These are phyloP conservation scores for Steinernema hermaphroditum DNA, from an alignment of 2,888 invertebrate genomes.

Conservation along the genomic window DNA sequence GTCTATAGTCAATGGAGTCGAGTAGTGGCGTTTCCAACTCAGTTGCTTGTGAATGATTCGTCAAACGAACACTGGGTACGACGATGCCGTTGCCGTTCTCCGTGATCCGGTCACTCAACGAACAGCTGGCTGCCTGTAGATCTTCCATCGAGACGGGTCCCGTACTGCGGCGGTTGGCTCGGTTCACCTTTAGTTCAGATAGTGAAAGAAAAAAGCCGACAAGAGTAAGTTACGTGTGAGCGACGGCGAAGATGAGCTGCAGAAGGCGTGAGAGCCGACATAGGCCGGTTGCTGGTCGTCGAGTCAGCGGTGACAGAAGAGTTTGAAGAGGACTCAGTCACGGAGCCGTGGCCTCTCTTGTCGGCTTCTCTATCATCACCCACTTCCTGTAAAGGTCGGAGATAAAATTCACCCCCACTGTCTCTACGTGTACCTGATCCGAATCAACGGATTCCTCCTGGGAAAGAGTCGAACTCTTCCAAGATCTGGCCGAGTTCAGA, in stretches of 20 bases:
- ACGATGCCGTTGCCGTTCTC: background rate
- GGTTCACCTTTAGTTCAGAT: too few species aligned
- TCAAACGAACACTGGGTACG: background rate
- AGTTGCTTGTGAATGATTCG: background rate
- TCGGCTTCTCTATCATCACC: background rate
- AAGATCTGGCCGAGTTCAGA: conserved; percentile 40
- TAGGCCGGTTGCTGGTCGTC: background rate
- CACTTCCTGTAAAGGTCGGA: background rate
- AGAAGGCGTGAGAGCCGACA: conserved; percentile 43
- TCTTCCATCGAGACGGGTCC: conserved; percentile 61
- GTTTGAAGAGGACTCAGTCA: conserved; percentile 17
- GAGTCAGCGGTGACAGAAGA: conserved; percentile 1
- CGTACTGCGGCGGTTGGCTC: conserved; percentile 57
- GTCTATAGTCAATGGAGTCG: conserved; percentile 46
- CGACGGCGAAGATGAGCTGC: conserved; percentile 50
- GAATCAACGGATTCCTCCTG: conserved; percentile 2
- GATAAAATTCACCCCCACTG: too few species aligned
- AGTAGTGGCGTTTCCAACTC: background rate
- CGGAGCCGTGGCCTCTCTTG: background rate
- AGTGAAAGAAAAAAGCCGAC: too few species aligned
- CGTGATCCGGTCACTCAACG: background rate
- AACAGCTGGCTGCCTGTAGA: conserved; percentile 42
- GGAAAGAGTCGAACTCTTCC: conserved; percentile 25
- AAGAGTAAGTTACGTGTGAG: conserved; percentile 47
- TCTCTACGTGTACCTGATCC: conserved; percentile 2